Percentiles rank a stretch among this genome's conserved stretches.
Evolutionary conservation across 1,140 invertebrate genomes (phyloP).

Genomic region (Drosophila murphyi): DNA sequence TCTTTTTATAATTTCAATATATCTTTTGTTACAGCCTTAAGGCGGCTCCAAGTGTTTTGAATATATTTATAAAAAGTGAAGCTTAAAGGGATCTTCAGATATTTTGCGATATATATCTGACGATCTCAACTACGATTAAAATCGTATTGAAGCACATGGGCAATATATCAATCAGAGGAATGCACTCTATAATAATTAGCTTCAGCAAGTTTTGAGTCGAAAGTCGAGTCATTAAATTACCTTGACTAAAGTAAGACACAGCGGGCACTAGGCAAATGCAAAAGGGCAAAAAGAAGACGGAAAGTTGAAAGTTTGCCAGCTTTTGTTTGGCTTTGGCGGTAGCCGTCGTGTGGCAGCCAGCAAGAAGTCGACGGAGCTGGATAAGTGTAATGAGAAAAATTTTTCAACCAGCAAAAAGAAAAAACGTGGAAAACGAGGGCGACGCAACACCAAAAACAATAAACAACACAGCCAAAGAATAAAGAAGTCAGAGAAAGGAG

Average conservation of each 20-base stretch:
- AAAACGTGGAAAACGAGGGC: conserved; percentile 43
- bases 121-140: background rate
- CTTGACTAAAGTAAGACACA: conserved; percentile 26
- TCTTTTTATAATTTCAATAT: too few relatives aligned
- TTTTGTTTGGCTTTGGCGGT: conserved; percentile 33
- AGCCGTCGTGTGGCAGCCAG: conserved; percentile 8
- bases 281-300: conserved; percentile 32
- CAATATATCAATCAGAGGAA: conserved; percentile 17
- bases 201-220: conserved; percentile 17
- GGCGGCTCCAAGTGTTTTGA: too few relatives aligned
- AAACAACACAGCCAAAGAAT: conserved; percentile 54
- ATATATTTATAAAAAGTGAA: too few relatives aligned
- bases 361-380: conserved; percentile 23
- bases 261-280: conserved; percentile 12
- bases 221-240: conserved; percentile 77
- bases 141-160: background rate
- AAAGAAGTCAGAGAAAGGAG: background rate
- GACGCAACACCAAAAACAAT: conserved; percentile 42
- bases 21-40: too few relatives aligned
- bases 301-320: conserved; percentile 50
- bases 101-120: too few relatives aligned
- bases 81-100: too few relatives aligned
- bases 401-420: conserved; percentile 32
- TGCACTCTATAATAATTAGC: conserved; percentile 27
- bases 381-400: conserved; percentile 79